Conservation (phyloP, 1,140 invertebrate species). For the Drosophila nigromelanica region DNA sequence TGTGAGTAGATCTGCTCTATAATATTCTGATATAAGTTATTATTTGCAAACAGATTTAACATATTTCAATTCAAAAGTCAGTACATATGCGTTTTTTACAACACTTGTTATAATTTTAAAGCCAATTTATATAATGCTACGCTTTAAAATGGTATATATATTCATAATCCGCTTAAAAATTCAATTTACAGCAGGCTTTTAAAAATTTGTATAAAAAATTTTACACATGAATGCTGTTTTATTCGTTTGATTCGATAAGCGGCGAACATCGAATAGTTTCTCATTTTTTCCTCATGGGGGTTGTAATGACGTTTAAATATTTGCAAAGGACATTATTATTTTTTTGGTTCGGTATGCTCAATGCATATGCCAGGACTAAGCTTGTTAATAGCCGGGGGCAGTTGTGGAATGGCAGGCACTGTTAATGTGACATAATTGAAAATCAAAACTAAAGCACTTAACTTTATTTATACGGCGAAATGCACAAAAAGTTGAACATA, state of each 20-base stretch:
- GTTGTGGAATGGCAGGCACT: conserved; percentile 22
- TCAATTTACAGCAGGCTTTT: conserved; percentile 61
- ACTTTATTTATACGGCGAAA: conserved; percentile 65
- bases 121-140: conserved; percentile 57
- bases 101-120: conserved; percentile 79
- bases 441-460: conserved; percentile 83
- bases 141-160: conserved; percentile 19
- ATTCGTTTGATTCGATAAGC: conserved; percentile 33
- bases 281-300: conserved; percentile 34
- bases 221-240: conserved; percentile 61
- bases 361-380: conserved; percentile 60
- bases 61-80: conserved; percentile 55
- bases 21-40: no score
- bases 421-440: conserved; percentile 83
- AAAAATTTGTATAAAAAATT: conserved; percentile 55
- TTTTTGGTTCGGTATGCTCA: conserved; percentile 6
- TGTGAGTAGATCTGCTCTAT: background rate
- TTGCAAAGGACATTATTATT: conserved; percentile 39
- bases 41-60: conserved; percentile 4
- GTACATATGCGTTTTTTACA: conserved; percentile 53
- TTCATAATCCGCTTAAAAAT: conserved; percentile 73
- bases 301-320: conserved; percentile 61
- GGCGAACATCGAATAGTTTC: conserved; percentile 41
- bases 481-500: conserved; percentile 79
- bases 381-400: conserved; percentile 51